Percentiles rank a stretch among this genome's conserved stretches.
phyloP scores from a whole-genome alignment of 2,113 vertebrate species.

The Rhinoderma darwinii region DNA sequence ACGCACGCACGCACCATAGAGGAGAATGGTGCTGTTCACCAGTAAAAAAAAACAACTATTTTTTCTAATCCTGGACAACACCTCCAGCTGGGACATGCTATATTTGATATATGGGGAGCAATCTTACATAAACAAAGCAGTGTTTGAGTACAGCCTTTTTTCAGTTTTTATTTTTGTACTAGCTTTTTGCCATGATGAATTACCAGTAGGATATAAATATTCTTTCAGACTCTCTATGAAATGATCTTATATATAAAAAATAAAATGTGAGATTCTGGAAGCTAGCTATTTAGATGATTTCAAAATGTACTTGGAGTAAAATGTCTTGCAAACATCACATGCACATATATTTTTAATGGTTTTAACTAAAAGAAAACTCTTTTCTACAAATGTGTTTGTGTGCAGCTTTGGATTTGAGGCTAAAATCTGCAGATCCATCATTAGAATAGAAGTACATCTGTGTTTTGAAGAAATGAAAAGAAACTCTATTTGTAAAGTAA shows the following conservation, averaged over 20 bases:
- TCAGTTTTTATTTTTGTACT: no score
- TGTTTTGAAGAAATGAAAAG: background rate
- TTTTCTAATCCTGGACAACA: no score
- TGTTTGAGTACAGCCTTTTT: no score
- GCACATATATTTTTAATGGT: background rate
- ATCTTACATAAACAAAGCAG: no score
- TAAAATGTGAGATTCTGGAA: background rate
- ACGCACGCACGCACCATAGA: no score
- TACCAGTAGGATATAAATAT: background rate
- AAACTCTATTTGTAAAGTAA: background rate
- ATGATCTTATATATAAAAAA: background rate
- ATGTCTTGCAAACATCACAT: background rate
- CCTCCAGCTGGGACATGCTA: no score
- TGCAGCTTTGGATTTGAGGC: background rate
- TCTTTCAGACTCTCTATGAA: background rate
- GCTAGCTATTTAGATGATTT: background rate
- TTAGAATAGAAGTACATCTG: background rate
- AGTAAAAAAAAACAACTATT: no score
- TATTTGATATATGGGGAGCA: no score
- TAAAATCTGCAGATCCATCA: background rate
- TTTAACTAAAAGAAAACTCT: background rate
- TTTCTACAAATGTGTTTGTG: constrained; percentile 26
- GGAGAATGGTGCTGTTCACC: no score
- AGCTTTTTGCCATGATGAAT: background rate
- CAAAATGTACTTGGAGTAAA: background rate